Conservation (phyloP, 2,888 invertebrate species). For the Eristalis intricaria region DNA sequence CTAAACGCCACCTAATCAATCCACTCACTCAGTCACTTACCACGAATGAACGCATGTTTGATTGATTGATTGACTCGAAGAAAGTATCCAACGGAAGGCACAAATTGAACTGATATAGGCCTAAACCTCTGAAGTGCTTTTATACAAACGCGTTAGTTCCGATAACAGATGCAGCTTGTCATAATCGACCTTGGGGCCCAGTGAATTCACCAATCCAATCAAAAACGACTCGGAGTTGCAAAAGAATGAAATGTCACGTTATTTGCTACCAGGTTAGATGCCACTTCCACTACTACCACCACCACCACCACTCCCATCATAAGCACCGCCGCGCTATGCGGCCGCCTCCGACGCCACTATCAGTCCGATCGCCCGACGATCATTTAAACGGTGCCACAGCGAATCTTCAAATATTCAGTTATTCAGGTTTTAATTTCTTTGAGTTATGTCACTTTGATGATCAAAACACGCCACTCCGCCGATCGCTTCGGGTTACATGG, state of each 20-base stretch:
- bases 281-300: conserved; percentile 4
- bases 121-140: conserved; percentile 45
- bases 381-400: conserved; percentile 51
- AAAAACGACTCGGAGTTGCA: conserved; percentile 43
- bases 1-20: not conserved
- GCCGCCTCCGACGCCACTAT: conserved; percentile 16
- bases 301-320: not conserved
- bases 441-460: conserved; percentile 52
- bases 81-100: conserved; percentile 55
- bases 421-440: conserved; percentile 53
- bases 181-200: conserved; percentile 37
- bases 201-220: conserved; percentile 47
- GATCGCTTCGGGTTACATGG: conserved; percentile 26
- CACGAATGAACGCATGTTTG: conserved; percentile 58
- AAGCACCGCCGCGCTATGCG: not conserved
- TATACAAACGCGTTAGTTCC: conserved; percentile 51
- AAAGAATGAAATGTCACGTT: conserved; percentile 49
- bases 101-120: conserved; percentile 58
- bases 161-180: conserved; percentile 34
- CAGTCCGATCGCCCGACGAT: conserved; percentile 29
- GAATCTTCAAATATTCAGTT: conserved; percentile 63
- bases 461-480: conserved; percentile 25
- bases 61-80: conserved; percentile 25
- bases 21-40: conserved; percentile 27
- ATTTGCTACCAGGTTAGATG: conserved; percentile 20